Evolutionary conservation across 2,113 vertebrate species (phyloP), one percentile per base, ranked within the genome.

Genomic region (Corythoichthys intestinalis): DNA sequence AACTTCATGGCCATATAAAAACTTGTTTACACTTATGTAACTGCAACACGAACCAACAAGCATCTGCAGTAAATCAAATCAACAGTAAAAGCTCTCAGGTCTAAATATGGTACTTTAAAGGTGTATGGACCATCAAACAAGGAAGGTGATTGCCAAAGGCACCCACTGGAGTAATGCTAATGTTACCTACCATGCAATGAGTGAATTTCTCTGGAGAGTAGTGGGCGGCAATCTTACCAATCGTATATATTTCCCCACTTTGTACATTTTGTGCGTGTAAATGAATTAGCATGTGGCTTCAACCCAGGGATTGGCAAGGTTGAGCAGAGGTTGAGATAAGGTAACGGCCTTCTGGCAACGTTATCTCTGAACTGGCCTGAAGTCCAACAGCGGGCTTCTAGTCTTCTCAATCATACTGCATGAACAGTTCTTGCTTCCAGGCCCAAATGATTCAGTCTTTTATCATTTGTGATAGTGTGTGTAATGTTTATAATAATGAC

Each of bases 401-500:
- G 70, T 70, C 63, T 76, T 74, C 48, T 71, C 67, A 75, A 75
- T 50, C 4, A 0, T 41, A 13, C 67, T 67, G 74, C 82, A 79
- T 73, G 54, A 73, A 85, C 76, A 83, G 11, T 49, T 64, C 47
- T 66, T 56, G 46, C 67, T 63, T 54, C 9, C 83, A 56, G 73
- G 47, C 62, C 54, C 77, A 67, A 84, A 86, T 82, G 71, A 86
- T 85, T 82, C 15, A 77, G 80, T 87, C 83, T 83, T 77, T 76
- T 69, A 47, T 34, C 6, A 69, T 77, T 83, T 75, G 77, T 70
- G 69, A 74, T 75, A 76, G 68, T 65, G 68, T 76, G 79, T 73
- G 67, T 76, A 78, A 86, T 85, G 34, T 6, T 44, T 44, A 8
- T 8, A 44, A 44, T 8, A 44, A 44, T 44, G 41, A 44, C 6